These are phyloP conservation scores for Catocala sponsa DNA, from an alignment of 2,888 invertebrate species.

Conservation along the genomic window DNA sequence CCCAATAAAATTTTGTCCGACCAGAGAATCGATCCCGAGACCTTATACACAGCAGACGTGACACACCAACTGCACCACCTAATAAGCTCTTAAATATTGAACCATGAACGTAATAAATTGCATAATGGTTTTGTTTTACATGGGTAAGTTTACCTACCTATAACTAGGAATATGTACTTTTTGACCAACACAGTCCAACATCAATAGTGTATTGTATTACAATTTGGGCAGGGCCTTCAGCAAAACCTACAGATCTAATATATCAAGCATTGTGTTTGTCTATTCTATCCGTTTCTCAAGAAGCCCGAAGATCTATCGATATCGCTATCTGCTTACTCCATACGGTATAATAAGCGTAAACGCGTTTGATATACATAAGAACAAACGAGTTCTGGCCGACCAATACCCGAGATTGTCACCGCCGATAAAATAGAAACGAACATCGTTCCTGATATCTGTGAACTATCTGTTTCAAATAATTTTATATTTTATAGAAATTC, in stretches of 20 bases:
- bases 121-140: no score
- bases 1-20: no score
- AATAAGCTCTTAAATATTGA: no score
- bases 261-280: slow-evolving; percentile 20
- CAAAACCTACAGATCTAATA: slow-evolving; percentile 11
- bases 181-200: neutral
- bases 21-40: no score
- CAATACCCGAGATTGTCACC: slow-evolving; percentile 52
- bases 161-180: no score
- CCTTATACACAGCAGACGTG: no score
- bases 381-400: slow-evolving; percentile 41
- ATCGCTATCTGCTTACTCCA: slow-evolving; percentile 22
- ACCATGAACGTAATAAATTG: no score
- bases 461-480: slow-evolving; percentile 31
- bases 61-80: no score
- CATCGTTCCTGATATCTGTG: slow-evolving; percentile 47
- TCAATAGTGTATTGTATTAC: slow-evolving; percentile 9
- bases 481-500: slow-evolving; percentile 14
- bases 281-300: slow-evolving; percentile 13
- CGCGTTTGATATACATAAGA: slow-evolving; percentile 44
- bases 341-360: slow-evolving; percentile 27
- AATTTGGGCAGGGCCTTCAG: slow-evolving; percentile 16
- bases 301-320: slow-evolving; percentile 19
- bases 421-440: slow-evolving; percentile 46
- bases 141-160: no score